phyloP scores from a whole-genome alignment of 2,113 vertebrate genomes.

The Balaeniceps rex region DNA sequence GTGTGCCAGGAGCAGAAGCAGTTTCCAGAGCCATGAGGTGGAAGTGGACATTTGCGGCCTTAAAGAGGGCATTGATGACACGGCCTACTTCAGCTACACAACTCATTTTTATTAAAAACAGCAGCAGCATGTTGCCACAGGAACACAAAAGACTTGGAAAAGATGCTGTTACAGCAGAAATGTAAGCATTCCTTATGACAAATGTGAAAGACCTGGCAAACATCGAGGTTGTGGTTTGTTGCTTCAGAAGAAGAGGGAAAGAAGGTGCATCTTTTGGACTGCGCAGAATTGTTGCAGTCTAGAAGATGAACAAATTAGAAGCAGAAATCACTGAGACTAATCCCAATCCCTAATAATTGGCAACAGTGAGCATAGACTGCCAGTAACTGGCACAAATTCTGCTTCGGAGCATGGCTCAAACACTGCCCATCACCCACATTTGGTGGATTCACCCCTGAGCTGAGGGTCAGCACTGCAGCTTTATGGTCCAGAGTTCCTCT shows the following conservation, averaged over 20 bases:
- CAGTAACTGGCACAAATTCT: neutral
- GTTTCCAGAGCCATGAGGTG: neutral
- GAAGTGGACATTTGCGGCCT: neutral
- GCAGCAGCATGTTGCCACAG: neutral
- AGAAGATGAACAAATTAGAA: neutral
- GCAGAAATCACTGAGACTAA: neutral
- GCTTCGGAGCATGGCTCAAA: neutral
- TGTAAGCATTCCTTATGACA: neutral
- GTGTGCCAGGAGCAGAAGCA: neutral
- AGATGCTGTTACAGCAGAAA: neutral
- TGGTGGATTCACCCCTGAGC: neutral
- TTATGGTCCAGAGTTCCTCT: neutral
- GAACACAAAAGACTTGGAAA: neutral
- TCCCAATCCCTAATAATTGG: neutral
- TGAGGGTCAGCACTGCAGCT: neutral
- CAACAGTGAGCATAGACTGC: neutral
- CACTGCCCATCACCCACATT: accelerated
- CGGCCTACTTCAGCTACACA: neutral
- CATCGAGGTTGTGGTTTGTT: neutral
- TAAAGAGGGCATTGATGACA: neutral
- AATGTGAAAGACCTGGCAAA: neutral
- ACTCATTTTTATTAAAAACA: neutral
- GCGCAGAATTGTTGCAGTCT: neutral
- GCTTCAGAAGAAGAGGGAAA: neutral
- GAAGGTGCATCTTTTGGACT: neutral